Percentiles rank a stretch among this genome's conserved stretches.
phyloP scores from a whole-genome alignment of 2,113 vertebrate species.

The Neogale vison region DNA sequence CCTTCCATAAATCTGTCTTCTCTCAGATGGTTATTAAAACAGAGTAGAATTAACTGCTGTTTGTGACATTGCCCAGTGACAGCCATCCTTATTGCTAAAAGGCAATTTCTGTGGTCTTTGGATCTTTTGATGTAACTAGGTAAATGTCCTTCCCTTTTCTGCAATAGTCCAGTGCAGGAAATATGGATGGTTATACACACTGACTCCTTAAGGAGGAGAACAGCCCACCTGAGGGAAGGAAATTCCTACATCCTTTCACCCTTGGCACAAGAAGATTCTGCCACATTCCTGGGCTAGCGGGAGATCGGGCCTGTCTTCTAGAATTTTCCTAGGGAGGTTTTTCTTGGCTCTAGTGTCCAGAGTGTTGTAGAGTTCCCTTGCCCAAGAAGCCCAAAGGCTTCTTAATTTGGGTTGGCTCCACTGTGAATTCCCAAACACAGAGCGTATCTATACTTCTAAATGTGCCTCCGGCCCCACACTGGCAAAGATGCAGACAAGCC shows the following conservation, averaged over 20 bases:
- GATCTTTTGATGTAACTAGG: background rate
- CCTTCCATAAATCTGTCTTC: background rate
- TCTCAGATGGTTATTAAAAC: background rate
- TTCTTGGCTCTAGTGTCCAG: background rate
- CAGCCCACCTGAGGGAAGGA: background rate
- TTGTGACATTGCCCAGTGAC: background rate
- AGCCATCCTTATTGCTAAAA: background rate
- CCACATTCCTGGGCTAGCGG: background rate
- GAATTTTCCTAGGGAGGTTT: background rate
- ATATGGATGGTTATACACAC: accelerated
- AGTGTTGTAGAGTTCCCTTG: background rate
- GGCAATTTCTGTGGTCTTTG: background rate
- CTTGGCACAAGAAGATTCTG: background rate
- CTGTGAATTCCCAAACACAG: background rate
- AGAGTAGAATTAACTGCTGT: background rate
- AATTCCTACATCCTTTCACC: background rate
- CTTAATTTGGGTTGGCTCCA: background rate
- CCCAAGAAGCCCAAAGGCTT: background rate
- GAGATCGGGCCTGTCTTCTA: background rate
- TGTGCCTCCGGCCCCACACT: background rate
- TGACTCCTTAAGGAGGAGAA: background rate
- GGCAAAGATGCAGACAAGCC: background rate
- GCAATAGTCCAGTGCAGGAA: background rate
- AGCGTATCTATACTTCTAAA: background rate
- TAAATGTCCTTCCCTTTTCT: background rate